Evolutionary conservation across 2,797 vertebrate genomes (phyloP), one percentile per base, ranked within the genome.

Genomic region (Gymnocypris eckloni): DNA sequence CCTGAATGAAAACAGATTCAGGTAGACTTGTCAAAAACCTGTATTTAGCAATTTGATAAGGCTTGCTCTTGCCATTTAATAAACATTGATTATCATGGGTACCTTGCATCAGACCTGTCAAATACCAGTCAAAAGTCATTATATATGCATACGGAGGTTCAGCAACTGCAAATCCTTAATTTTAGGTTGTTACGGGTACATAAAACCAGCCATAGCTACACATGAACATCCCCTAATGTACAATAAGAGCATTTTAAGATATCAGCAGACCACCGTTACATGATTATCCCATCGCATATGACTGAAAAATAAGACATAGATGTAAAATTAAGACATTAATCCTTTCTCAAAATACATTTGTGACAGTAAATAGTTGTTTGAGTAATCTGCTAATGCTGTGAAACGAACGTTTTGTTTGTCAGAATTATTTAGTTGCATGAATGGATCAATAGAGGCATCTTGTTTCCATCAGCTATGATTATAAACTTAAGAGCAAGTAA

Each of bases 21-120:
- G 92, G 93, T 94, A 94, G 93, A 94, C 92, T 92, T 92, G 89
- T 89, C 90, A 91, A 93, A 93, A 92, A 95, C 93, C 94, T 93
- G 95, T 92, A 93, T 91, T 80, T 83, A 87, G 93, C 87, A 92
- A 88, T 91, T 90, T 86, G 83, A 92, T 95, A 95, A 95, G 94
- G 93, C 94, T 94, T 93, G 94, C 90, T 87, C 87, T 92, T 92
- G 92, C 88, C 86, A 92, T 92, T 92, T 90, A 73, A 88, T 50
- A 94, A 93, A 93, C 92, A 91, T 91, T 70, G 56, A 67, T 85
- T 82, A 69, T 84, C 59, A 45, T 79, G 86, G 45, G 69, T 67
- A 81, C 78, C 75, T 80, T 79, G 80, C 82, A 43, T 76, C 73
- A 59, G 45, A 85, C 54, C 59, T 71, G 83, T 84, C 81, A 87